Evolutionary conservation across 2,113 vertebrate species (phyloP), one percentile per base, ranked within the genome.

Genomic region (Sebastes schlegelii): DNA sequence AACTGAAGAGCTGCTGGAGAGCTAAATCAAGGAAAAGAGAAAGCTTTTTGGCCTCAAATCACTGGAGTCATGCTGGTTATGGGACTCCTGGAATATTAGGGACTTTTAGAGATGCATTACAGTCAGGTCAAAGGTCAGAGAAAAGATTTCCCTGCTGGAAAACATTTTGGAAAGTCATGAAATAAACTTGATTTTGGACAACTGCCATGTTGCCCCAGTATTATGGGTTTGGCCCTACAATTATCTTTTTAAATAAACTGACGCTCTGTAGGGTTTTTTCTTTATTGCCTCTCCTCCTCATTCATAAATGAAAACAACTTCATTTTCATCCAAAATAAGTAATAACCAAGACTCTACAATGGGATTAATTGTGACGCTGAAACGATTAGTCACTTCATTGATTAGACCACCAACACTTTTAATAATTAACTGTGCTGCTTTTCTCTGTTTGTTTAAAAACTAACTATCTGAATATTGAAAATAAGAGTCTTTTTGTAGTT

Each of bases 31-130:
- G 21, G n/a, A 42, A 26, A 4, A 26, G 48, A 34, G 34, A 34
- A 34, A 34, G 34, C 34, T 34, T 34, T 34, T 34, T 34, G 34
- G 34, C 34, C 34, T 34, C 34, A 34, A 34, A 77, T 71, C 43
- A 19, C 26, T 52, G 63, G 62, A 68, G 6, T 72, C n/a, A 34
- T 2, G 43, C 54, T 19, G 74, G 13, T 43, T 26, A 8, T 23
- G 49, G 40, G 40, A 16, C 21, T 77, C 65, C 54, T 63, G 83
- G 69, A 82, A 52, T 48, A 85, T 80, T 16, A 21, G 40, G 67
- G 75, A 65, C 54, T 74, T 74, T 80, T 52, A 52, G 43, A 71
- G 66, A n/a, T 40, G 40, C 49, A 6, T 63, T 16, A 5, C 16
- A 70, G 2, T n/a, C 43, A 58, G 68, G 55, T 85, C 34, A 34